A percentile compares a stretch with the other conserved stretches of the same genome.
Evolutionary conservation across 1,140 invertebrate species (phyloP).

Genomic region (Caenorhabditis latens): DNA sequence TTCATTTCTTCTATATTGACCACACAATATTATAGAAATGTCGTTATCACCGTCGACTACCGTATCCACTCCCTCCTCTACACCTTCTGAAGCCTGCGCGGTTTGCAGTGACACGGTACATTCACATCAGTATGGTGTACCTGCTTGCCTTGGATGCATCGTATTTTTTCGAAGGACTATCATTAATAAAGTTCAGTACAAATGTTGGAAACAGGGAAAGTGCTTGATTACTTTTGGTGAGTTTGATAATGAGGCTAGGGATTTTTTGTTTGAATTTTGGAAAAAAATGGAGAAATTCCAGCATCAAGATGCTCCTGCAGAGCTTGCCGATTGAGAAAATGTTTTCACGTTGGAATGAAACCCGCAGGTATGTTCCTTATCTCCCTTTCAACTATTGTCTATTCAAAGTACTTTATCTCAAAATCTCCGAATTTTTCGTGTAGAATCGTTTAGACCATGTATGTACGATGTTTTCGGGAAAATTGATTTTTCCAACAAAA

Average conservation of each 20-base stretch:
- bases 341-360: slow-evolving; percentile 55
- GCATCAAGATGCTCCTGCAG: slow-evolving; percentile 60
- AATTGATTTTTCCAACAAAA: neutral
- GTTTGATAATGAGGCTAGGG: neutral
- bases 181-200: slow-evolving; percentile 32
- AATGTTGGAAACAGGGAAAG: slow-evolving; percentile 26
- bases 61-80: no score
- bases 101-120: slow-evolving; percentile 57
- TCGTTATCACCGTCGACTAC: no score
- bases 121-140: slow-evolving; percentile 43
- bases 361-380: neutral
- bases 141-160: slow-evolving; percentile 60
- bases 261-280: neutral
- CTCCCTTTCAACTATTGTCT: no score
- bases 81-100: neutral
- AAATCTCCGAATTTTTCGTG: no score
- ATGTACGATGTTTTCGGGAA: no score
- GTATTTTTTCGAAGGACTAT: slow-evolving; percentile 60
- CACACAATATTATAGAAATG: no score
- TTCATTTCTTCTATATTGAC: no score
- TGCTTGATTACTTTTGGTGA: slow-evolving; percentile 37
- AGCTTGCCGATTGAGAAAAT: slow-evolving; percentile 58
- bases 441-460: no score
- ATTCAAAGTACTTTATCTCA: no score
- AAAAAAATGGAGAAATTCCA: neutral